phyloP scores from a whole-genome alignment of 2,888 invertebrate genomes.

The Nomada ruficornis region DNA sequence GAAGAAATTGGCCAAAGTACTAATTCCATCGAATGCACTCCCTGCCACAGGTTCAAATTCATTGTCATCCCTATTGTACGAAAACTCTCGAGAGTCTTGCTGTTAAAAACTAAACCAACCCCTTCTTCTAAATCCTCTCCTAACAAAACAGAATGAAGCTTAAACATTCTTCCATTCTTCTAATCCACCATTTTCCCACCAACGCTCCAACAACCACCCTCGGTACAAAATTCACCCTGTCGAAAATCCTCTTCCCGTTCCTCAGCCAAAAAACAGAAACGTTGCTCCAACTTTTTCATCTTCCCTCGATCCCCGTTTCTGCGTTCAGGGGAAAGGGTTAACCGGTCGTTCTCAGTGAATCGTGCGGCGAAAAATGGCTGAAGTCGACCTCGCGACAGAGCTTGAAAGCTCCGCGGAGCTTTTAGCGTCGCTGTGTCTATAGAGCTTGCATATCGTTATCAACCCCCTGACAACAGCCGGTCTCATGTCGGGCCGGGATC shows the following conservation, averaged over 20 bases:
- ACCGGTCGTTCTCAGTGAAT: conserved; percentile 1
- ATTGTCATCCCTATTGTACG: too few species aligned
- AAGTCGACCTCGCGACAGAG: conserved; percentile 33
- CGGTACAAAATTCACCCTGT: too few species aligned
- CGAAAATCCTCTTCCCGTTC: not conserved
- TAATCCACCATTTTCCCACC: too few species aligned
- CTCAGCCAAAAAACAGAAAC: not conserved
- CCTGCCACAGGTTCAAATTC: too few species aligned
- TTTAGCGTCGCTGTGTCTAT: conserved; percentile 49
- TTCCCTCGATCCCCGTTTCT: not conserved
- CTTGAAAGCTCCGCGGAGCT: conserved; percentile 57
- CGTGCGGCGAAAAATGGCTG: conserved; percentile 40
- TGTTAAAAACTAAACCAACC: too few species aligned
- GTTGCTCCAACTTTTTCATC: not conserved
- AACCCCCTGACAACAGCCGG: conserved; percentile 80
- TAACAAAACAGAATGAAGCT: too few species aligned
- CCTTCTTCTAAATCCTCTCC: too few species aligned
- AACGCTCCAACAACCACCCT: too few species aligned
- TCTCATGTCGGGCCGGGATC: conserved; percentile 76
- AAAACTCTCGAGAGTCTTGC: too few species aligned
- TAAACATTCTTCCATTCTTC: too few species aligned
- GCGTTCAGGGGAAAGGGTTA: not conserved
- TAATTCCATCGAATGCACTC: too few species aligned
- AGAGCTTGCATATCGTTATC: conserved; percentile 77
- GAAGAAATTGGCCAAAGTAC: too few species aligned